Base-by-base conservation (phyloP, 2,797 vertebrate genomes). In the Scleropages formosus region DNA sequence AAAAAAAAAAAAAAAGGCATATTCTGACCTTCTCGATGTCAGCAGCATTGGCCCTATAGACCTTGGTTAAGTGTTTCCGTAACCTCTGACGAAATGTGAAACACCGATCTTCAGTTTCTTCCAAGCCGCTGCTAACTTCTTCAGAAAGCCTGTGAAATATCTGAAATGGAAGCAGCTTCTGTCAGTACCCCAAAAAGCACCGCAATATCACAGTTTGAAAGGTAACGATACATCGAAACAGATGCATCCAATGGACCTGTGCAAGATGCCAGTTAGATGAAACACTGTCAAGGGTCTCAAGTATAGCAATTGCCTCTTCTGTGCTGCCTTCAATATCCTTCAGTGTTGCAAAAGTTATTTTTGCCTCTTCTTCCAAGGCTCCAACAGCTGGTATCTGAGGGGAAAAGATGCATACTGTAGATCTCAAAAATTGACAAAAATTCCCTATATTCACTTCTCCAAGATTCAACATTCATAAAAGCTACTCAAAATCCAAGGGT, bases 221-320 rank as follows among this genome's bases (percentile, higher is more conserved):
- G 20, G 22, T 51, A 8, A 58, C 20, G 15, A 27, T 12, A 15
- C 20, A 22, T 56, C 15, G 56, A n/a, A 22, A 16, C n/a, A 58
- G 68, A n/a, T 16, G 4, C 18, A 12, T 0, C 2, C 49, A 73
- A 87, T 87, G 85, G 90, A 98, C 98, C 88, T 93, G 78, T 0
- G 96, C 97, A 88, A 99, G 93, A 90, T 97, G 94, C 97, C 97
- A 99, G 47, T 91, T 88, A 3, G 97, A 95, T 66, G 92, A 91
- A 82, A 96, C 85, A 77, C 88, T 96, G 80, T 94, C 93, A 84
- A 98, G 92, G 49, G 92, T 89, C 89, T 98, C 95, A 87, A 99
- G 94, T 15, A 93, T 91, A 77, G 88, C 80, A 8, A 98, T 90
- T 27, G 98, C 98, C 77, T 98, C 95, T 64, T 97, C 95, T 0